A percentile compares a stretch with the other conserved stretches of the same genome.
Conservation (phyloP, 2,113 vertebrate genomes). For the Bettongia penicillata region DNA sequence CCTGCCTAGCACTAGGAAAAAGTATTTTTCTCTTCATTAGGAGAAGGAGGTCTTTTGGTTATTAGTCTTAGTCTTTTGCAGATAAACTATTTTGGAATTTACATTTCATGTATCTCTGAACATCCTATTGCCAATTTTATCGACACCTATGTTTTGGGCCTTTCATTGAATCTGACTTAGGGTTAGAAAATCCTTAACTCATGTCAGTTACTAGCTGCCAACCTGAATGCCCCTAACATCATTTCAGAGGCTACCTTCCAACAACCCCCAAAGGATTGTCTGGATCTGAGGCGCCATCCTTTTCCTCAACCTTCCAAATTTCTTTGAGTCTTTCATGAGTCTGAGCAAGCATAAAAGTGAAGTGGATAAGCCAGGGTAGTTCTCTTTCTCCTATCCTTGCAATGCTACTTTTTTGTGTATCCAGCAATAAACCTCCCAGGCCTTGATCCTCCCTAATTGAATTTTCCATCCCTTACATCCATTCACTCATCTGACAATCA, state of each 20-base stretch:
- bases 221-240: not conserved
- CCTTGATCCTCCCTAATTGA: not conserved
- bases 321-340: not conserved
- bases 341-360: not conserved
- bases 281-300: not conserved
- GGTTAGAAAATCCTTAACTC: not conserved
- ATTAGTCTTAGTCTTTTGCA: not conserved
- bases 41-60: not conserved
- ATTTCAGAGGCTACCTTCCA: not conserved
- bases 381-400: not conserved
- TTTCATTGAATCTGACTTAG: not conserved
- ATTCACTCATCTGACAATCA: not conserved
- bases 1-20: not conserved
- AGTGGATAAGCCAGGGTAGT: not conserved
- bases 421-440: not conserved
- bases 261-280: not conserved
- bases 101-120: not conserved
- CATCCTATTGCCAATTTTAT: not conserved
- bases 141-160: not conserved
- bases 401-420: not conserved
- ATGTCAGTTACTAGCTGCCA: not conserved
- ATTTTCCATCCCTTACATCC: not conserved
- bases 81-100: not conserved
- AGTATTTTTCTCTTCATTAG: not conserved
- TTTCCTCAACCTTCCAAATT: not conserved